Conservation (phyloP, 53 echinoderm and acorn worm species). For the Paracentrotus lividus region DNA sequence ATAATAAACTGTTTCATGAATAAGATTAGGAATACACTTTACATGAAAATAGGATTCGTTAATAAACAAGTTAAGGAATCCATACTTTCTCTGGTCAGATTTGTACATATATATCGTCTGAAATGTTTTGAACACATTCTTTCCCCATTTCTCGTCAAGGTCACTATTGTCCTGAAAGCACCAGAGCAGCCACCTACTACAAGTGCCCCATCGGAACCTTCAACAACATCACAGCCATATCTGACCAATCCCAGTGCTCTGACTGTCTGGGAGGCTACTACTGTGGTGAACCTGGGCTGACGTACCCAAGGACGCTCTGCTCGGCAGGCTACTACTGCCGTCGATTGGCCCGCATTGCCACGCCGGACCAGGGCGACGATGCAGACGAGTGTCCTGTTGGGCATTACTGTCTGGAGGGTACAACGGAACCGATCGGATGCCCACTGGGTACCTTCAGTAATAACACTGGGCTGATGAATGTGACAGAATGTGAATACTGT, state of each 20-base stretch:
- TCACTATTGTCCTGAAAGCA: conserved; percentile 92
- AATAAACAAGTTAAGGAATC: no score
- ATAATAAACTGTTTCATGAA: no score
- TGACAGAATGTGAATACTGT: conserved; percentile 94
- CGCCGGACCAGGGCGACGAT: conserved; percentile 88
- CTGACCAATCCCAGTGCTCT: conserved; percentile 83
- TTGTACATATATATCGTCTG: no score
- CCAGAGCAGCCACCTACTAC: conserved; percentile 84
- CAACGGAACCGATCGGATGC: conserved; percentile 85
- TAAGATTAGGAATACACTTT: no score
- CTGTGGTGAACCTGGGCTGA: conserved; percentile 95
- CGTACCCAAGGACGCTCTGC: conserved; percentile 90
- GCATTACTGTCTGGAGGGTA: conserved; percentile 92
- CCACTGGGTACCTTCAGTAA: conserved; percentile 94
- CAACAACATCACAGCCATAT: conserved; percentile 94
- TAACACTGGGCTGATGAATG: conserved; percentile 90
- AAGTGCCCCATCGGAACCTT: conserved; percentile 94
- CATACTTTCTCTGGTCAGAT: no score
- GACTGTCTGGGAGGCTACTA: conserved; percentile 96
- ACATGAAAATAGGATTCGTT: no score
- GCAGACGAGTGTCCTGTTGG: conserved; percentile 89
- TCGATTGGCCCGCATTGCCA: conserved; percentile 78
- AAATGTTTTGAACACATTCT: neutral
- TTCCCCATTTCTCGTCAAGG: conserved; percentile 57
- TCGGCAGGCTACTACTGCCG: conserved; percentile 94